Base-by-base conservation (phyloP, 2,113 vertebrate genomes). In the Tetrax tetrax region DNA sequence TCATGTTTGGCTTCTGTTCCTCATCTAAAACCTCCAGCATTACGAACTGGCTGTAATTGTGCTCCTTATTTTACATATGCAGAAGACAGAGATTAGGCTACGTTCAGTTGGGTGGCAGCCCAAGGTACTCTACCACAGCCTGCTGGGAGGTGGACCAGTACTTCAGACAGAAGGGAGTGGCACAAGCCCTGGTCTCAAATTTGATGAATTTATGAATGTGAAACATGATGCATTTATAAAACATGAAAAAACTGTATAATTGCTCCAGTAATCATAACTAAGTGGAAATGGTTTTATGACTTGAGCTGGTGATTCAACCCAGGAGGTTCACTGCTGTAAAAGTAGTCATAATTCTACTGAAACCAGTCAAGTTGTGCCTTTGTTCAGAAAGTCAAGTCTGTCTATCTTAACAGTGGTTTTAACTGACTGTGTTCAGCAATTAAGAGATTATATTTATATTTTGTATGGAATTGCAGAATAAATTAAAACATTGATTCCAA, bases 401-500 rank as follows among this genome's bases (percentile, higher is more conserved):
- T 91, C 61, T 65, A 0, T 89, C 54, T 75, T 85, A 61, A 47
- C 25, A 35, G 77, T 86, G 45, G 7, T 29, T 95, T 75, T 90
- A 72, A 33, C 20, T 78, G 63, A 56, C n/a, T 75, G 23, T 82
- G 24, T 91, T 86, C 78, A 59, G 54, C 60, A 47, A 63, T 86
- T 69, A 57, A 86, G 25, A 1, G 1, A 53, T 66, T 90, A 59
- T 93, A 57, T 94, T 92, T 97, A 31, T 96, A 82, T 95, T 93
- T 83, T 91, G 37, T 79, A 68, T 94, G 74, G 59, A 59, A 12
- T 53, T 94, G 64, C 64, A 51, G 51, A 93, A 90, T 93, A 90
- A 90, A 97, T 89, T 79, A 82, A 94, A 80, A 57, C 9, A 38
- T 87, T 43, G 23, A 89, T 71, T 92, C 63, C 71, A 95, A 68